Percentiles rank a stretch among this genome's conserved stretches.
Evolutionary conservation across 1,140 invertebrate species (phyloP).

Genomic region (Heliothis virescens): DNA sequence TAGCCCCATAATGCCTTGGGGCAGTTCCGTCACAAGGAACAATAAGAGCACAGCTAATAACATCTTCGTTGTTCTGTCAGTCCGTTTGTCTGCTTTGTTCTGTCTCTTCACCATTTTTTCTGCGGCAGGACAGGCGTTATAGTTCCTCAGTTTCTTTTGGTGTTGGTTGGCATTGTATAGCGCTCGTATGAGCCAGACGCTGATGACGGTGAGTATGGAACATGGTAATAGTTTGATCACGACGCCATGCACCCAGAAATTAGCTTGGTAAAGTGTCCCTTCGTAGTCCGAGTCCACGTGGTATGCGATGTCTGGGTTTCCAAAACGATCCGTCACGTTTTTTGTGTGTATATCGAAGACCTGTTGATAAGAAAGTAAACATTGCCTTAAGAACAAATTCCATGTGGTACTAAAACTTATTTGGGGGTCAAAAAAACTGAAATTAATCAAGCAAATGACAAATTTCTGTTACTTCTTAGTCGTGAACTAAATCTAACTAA

Average conservation of each 20-base stretch:
- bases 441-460: too few relatives aligned
- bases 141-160: slow-evolving; percentile 89
- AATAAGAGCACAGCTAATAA: slow-evolving; percentile 94
- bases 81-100: slow-evolving; percentile 89
- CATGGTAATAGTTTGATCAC: slow-evolving; percentile 95
- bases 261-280: slow-evolving; percentile 88
- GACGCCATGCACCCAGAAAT: slow-evolving; percentile 95
- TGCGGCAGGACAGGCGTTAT: slow-evolving; percentile 86
- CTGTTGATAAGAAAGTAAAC: slow-evolving; percentile 60
- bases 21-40: slow-evolving; percentile 95
- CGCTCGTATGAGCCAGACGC: slow-evolving; percentile 92
- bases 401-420: too few relatives aligned
- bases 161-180: slow-evolving; percentile 90
- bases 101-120: slow-evolving; percentile 82
- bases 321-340: slow-evolving; percentile 66
- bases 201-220: slow-evolving; percentile 93
- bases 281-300: slow-evolving; percentile 89
- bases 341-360: slow-evolving; percentile 84
- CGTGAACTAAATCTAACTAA: too few relatives aligned
- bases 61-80: slow-evolving; percentile 96
- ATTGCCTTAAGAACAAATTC: slow-evolving; percentile 14
- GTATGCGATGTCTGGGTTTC: slow-evolving; percentile 87
- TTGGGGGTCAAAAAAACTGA: too few relatives aligned
- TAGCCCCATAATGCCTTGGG: slow-evolving; percentile 92
- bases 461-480: too few relatives aligned